Base-by-base conservation (phyloP, 2,113 vertebrate genomes). In the Saiga tatarica region DNA sequence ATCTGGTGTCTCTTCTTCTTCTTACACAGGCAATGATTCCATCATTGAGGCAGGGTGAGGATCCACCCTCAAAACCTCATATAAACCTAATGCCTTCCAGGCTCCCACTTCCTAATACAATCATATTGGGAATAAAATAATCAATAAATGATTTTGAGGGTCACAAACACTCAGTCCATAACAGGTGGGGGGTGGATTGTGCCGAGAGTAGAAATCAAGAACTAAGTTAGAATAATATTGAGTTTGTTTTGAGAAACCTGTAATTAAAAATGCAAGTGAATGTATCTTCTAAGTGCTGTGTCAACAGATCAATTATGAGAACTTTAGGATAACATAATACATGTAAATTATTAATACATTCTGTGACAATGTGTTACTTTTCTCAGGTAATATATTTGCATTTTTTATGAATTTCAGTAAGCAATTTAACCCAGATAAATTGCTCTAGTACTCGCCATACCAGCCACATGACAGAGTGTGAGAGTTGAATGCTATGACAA, bases 281-380 rank as follows among this genome's bases (percentile, higher is more conserved):
- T 89, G 21, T 57, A 76, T 93, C 78, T 97, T 87, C 88, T 78
- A 96, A 97, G 50, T 82, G 23, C 76, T 95, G 15, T 98, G 92
- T 95, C 94, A 97, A 96, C 88, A 96, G 76, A 97, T 83, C 92
- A 96, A 95, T 98, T 97, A 96, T 93, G 76, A 94, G 53, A 97
- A 91, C 26, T 86, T 97, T 50, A 91, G n/a, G 60, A 94, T 76
- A 96, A 59, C 19, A 86, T 62, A 97, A 97, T 92, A 47, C 39
- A 83, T 89, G 92, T 97, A 97, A 97, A 95, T 97, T 97, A 96
- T 96, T 97, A 96, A 97, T 95, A 96, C 67, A 47, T 78, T 95
- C 90, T 93, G n/a, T 94, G 93, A 95, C 50, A 95, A 71, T 67
- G 64, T 95, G 91, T 93, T 97, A 97, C 36, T 45, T 97, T 97